These are phyloP conservation scores for Protobothrops flavoviridis DNA, from an alignment of 2,113 vertebrate genomes.

Conservation along the genomic window DNA sequence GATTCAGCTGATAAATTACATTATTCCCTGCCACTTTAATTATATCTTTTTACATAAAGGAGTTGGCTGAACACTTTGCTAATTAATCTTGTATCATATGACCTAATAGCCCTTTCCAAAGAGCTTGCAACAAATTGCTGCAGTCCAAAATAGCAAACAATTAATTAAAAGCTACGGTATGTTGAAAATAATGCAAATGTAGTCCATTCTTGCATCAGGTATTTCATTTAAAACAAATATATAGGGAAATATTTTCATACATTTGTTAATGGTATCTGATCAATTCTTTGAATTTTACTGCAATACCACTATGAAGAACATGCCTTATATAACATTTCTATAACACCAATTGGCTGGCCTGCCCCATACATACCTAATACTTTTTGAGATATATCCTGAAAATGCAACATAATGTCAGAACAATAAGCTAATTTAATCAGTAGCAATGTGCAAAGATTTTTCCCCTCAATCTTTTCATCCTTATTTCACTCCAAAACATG, in stretches of 20 bases:
- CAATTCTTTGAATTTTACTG: neutral
- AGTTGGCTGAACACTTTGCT: conserved; percentile 32
- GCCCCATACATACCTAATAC: neutral
- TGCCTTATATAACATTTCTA: neutral
- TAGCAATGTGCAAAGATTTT: neutral
- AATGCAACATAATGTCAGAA: neutral
- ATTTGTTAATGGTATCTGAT: neutral
- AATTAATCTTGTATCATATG: conserved; percentile 54
- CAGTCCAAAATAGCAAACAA: conserved; percentile 47
- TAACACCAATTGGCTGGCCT: neutral
- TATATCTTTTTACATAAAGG: conserved; percentile 51
- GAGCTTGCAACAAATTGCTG: conserved; percentile 38
- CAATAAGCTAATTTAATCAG: neutral
- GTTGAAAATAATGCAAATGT: conserved; percentile 10
- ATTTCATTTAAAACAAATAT: conserved; percentile 22
- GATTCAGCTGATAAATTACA: conserved; percentile 45
- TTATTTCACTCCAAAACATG: neutral
- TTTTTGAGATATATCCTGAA: neutral
- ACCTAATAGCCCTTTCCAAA: conserved; percentile 39
- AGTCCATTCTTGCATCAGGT: conserved; percentile 30
- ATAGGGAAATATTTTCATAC: neutral
- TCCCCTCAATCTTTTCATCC: neutral
- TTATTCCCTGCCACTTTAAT: conserved; percentile 46
- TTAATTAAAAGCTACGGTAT: conserved; percentile 50
- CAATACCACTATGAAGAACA: neutral